phyloP scores from a whole-genome alignment of 2,113 vertebrate species.

The Circaetus gallicus region DNA sequence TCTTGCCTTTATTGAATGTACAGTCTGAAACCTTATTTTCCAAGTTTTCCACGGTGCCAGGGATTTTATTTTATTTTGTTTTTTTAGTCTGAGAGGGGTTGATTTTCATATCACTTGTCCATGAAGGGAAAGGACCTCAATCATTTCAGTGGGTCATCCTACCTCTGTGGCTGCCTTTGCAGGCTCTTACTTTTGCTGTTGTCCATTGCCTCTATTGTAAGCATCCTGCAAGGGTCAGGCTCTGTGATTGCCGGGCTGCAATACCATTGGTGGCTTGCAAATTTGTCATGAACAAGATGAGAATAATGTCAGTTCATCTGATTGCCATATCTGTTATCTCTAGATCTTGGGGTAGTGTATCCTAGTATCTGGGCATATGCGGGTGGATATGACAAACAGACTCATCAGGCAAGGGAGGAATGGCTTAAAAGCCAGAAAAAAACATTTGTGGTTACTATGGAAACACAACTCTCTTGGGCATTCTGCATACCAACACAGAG shows the following conservation, averaged over 20 bases:
- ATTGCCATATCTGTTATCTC: not conserved
- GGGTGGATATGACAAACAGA: not conserved
- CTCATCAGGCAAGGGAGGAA: not conserved
- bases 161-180: not conserved
- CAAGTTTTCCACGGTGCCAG: not conserved
- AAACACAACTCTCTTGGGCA: not conserved
- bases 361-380: not conserved
- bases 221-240: not conserved
- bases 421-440: not conserved
- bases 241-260: not conserved
- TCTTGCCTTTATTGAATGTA: not conserved
- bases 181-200: not conserved
- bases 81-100: fast-evolving
- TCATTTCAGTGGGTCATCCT: not conserved
- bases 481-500: not conserved
- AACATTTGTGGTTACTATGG: not conserved
- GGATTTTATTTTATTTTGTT: not conserved
- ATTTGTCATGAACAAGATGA: not conserved
- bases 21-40: not conserved
- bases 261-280: not conserved
- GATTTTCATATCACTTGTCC: not conserved
- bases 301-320: not conserved
- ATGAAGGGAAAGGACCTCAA: not conserved
- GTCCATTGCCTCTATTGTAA: not conserved
- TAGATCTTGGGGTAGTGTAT: not conserved